phyloP scores from a whole-genome alignment of 2,113 vertebrate species.

The Tautogolabrus adspersus region DNA sequence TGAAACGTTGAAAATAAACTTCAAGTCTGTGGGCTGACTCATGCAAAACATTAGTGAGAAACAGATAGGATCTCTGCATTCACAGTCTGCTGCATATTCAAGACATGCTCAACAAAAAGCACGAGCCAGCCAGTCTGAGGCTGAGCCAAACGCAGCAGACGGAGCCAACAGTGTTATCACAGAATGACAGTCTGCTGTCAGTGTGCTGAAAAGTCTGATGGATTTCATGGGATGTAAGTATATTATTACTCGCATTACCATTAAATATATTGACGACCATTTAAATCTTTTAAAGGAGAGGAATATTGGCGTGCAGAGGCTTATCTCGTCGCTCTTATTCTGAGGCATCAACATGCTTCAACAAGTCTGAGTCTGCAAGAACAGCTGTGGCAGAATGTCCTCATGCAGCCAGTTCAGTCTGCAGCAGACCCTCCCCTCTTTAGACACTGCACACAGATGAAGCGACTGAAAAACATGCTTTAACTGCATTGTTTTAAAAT shows the following conservation, averaged over 20 bases:
- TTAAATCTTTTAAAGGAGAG: background rate
- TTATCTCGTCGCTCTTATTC: constrained; percentile 13
- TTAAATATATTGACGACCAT: background rate
- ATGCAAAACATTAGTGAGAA: constrained; percentile 22
- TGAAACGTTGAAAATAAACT: constrained; percentile 30
- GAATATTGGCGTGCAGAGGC: constrained; percentile 2
- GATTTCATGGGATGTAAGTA: constrained; percentile 9
- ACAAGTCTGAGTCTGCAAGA: constrained; percentile 30
- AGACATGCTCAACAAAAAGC: constrained; percentile 28
- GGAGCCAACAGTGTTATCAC: constrained; percentile 31
- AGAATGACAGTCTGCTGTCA: constrained; percentile 24
- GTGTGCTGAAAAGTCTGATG: background rate
- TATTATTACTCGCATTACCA: background rate
- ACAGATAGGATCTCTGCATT: constrained; percentile 50
- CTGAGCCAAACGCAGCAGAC: constrained; percentile 13
- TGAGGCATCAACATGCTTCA: constrained; percentile 36
- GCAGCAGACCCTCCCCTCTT: background rate
- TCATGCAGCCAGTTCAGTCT: constrained; percentile 8
- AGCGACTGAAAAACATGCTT: background rate
- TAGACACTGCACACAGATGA: background rate
- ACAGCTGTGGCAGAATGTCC: background rate
- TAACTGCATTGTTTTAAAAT: background rate
- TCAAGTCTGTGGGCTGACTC: constrained; percentile 38
- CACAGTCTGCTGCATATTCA: constrained; percentile 58
- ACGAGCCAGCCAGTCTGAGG: constrained; percentile 9